Percentiles rank a stretch among this genome's conserved stretches.
Conservation (phyloP, 2,797 vertebrate species). For the Mormyrops attenuatus region DNA sequence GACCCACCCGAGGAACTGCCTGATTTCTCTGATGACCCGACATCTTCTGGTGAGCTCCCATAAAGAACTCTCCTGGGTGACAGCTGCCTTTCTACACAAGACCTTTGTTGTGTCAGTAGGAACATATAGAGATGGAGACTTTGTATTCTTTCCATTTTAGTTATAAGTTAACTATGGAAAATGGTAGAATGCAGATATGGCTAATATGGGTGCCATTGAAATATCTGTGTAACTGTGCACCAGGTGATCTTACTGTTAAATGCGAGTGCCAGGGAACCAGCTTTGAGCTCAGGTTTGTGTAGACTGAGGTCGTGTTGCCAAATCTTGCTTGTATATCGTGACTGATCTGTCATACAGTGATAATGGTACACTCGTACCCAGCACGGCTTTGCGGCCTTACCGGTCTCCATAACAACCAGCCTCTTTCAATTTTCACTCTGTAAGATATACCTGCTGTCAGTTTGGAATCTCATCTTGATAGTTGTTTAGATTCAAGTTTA, state of each 20-base stretch:
- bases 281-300: not conserved
- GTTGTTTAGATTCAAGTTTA: not conserved
- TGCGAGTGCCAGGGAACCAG: not conserved
- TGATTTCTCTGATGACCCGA: slow-evolving; percentile 93
- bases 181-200: too few species aligned
- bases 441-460: not conserved
- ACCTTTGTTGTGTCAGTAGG: not conserved
- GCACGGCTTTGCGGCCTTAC: not conserved
- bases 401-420: slow-evolving; percentile 5
- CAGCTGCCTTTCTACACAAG: not conserved
- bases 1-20: slow-evolving; percentile 94
- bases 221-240: not conserved
- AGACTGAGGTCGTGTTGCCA: not conserved
- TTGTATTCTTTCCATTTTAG: not conserved
- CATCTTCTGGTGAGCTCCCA: slow-evolving; percentile 75
- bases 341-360: not conserved
- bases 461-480: not conserved
- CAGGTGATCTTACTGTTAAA: not conserved
- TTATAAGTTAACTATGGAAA: not conserved
- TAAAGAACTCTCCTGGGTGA: not conserved
- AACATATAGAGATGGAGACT: not conserved
- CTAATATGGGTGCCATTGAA: not conserved
- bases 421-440: not conserved
- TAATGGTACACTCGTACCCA: not conserved
- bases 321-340: not conserved